phyloP scores from a whole-genome alignment of 1,140 invertebrate species.

The Neodiprion virginianus region DNA sequence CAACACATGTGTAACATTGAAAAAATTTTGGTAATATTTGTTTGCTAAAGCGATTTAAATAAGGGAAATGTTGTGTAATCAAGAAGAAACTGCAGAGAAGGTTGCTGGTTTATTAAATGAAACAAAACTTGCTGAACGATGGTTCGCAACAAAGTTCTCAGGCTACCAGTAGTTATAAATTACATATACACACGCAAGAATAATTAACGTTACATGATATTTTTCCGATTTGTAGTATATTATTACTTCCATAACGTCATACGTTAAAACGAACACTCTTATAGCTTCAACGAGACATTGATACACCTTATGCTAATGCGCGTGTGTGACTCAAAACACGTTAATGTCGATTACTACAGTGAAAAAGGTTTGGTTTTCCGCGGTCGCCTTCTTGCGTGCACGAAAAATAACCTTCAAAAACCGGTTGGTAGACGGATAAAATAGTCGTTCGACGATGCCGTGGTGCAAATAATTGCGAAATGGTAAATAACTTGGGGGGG shows the following conservation, averaged over 20 bases:
- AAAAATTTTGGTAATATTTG: no score
- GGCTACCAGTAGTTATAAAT: not conserved
- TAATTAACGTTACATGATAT: not conserved
- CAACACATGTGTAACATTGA: no score
- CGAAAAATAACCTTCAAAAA: not conserved
- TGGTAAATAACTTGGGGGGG: not conserved
- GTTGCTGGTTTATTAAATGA: not conserved
- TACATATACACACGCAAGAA: not conserved
- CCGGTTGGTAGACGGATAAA: not conserved
- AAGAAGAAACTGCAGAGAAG: no score
- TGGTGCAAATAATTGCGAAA: not conserved
- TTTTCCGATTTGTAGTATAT: not conserved
- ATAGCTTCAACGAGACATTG: no score
- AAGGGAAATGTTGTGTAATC: no score
- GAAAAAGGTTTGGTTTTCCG: no score
- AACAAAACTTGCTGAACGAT: not conserved
- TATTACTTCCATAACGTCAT: not conserved
- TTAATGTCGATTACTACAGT: no score
- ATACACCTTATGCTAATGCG: no score
- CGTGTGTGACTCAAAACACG: no score
- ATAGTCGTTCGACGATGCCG: not conserved
- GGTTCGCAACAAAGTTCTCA: not conserved
- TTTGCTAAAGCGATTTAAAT: no score
- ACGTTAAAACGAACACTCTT: not conserved
- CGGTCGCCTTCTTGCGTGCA: not conserved